Conservation (phyloP, 2,888 invertebrate genomes). For the Escarpia spicata region DNA sequence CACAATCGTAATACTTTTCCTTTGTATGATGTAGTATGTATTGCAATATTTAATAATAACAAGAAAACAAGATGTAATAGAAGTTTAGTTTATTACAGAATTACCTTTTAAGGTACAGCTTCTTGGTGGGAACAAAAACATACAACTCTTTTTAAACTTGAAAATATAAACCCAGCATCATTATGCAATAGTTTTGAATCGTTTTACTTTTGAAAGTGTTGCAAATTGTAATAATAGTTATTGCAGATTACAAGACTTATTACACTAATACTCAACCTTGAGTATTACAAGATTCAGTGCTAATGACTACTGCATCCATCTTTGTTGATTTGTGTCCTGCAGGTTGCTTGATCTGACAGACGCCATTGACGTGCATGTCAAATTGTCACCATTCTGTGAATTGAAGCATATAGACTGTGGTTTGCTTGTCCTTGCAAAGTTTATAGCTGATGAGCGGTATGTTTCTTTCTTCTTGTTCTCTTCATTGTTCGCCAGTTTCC, state of each 20-base stretch:
- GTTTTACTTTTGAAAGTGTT: neutral
- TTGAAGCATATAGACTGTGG: slow-evolving; percentile 20
- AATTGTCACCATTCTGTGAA: neutral
- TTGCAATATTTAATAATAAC: neutral
- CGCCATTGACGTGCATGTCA: slow-evolving; percentile 19
- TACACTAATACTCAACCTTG: too few relatives aligned
- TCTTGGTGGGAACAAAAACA: neutral
- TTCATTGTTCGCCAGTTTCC: too few relatives aligned
- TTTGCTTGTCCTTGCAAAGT: slow-evolving; percentile 29
- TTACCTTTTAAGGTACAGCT: neutral
- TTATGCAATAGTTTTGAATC: too few relatives aligned
- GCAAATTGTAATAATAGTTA: neutral
- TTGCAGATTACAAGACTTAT: neutral
- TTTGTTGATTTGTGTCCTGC: neutral
- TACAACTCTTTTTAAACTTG: neutral
- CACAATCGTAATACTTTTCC: neutral
- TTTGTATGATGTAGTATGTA: neutral
- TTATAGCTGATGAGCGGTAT: slow-evolving; percentile 13
- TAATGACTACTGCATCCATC: neutral
- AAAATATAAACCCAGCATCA: too few relatives aligned
- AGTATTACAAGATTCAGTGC: neutral
- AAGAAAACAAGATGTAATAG: neutral
- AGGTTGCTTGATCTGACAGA: slow-evolving; percentile 30
- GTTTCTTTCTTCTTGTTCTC: neutral
- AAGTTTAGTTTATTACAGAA: neutral